Evolutionary conservation across 2,113 vertebrate species (phyloP).

Genomic region (Tapirus terrestris): DNA sequence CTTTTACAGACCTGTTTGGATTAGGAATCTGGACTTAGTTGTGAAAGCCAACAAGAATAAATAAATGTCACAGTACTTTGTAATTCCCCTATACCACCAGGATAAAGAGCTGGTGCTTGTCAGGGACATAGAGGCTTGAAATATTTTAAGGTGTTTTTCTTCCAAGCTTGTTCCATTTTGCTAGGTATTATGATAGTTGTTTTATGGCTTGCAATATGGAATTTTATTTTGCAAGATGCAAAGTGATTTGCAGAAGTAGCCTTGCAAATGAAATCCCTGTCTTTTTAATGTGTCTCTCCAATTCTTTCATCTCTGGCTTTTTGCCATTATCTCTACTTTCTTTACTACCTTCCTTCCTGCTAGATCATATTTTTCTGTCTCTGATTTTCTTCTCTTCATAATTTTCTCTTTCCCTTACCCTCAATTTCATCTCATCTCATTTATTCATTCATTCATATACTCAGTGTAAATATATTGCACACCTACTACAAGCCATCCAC

Average conservation of each 20-base stretch:
- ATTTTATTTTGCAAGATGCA: neutral
- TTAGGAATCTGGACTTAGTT: constrained; percentile 38
- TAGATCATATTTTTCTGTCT: neutral
- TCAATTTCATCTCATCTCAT: neutral
- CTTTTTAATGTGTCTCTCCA: neutral
- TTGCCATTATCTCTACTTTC: neutral
- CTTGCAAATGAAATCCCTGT: neutral
- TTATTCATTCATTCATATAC: neutral
- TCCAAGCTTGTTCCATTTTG: constrained; percentile 32
- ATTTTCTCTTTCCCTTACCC: neutral
- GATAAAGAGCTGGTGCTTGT: neutral
- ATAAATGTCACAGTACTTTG: neutral
- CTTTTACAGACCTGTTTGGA: constrained; percentile 16
- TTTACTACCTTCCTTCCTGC: constrained; percentile 4
- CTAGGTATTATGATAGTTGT: constrained; percentile 37
- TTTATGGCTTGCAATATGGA: neutral
- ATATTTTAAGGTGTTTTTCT: neutral
- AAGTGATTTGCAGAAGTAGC: constrained; percentile 13
- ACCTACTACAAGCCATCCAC: neutral
- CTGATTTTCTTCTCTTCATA: constrained; percentile 20
- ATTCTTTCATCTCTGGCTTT: constrained; percentile 25
- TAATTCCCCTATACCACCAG: neutral
- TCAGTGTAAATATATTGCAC: neutral
- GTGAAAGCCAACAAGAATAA: constrained; percentile 39
- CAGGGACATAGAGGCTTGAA: neutral